Evolutionary conservation across 1,140 invertebrate species (phyloP), one percentile per base, ranked within the genome.

Genomic region (Eupristina koningsbergeri): DNA sequence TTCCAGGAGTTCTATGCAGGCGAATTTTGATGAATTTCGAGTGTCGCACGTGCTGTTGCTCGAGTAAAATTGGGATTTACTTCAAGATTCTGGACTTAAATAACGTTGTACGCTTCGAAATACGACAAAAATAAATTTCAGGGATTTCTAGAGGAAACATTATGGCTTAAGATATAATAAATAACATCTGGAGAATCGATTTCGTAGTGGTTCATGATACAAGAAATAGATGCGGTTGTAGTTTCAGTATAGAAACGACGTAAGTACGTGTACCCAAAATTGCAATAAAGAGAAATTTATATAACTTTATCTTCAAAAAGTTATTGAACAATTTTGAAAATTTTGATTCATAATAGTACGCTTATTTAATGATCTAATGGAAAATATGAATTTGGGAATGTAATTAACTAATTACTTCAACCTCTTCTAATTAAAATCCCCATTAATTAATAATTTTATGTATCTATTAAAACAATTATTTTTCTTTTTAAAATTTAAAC

Each of bases 61-160:
- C 29, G 29, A 13, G 11, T 17, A 5, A 9, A 34, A 29, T 31
- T 15, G 61, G 0, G 29, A 8, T 64, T 11, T 15, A 9, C n/a
- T 34, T 64, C n/a, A 9, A 34, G n/a, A n/a, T 1, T 11, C 0
- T 31, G 8, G 29, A 13, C 22, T n/a, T n/a, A 34, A 34, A 34
- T 9, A 31, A 64, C 29, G 26, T 34, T 64, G 9, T 15, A 29
- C 6, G 29, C 29, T 15, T 64, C 61, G n/a, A n/a, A n/a, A n/a
- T n/a, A n/a, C n/a, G 61, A 64, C 61, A 9, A 64, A 64, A 64
- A 64, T 64, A 64, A 64, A 64, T 64, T 29, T 64, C 61, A 9
- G n/a, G 29, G 11, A 29, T 31, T 34, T 64, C 61, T 64, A 64
- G 61, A 29, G 61, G 61, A 9, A 34, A 6, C 11, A 34, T 64